These are phyloP conservation scores for Polypterus senegalus DNA, from an alignment of 2,113 vertebrate species.

Conservation along the genomic window DNA sequence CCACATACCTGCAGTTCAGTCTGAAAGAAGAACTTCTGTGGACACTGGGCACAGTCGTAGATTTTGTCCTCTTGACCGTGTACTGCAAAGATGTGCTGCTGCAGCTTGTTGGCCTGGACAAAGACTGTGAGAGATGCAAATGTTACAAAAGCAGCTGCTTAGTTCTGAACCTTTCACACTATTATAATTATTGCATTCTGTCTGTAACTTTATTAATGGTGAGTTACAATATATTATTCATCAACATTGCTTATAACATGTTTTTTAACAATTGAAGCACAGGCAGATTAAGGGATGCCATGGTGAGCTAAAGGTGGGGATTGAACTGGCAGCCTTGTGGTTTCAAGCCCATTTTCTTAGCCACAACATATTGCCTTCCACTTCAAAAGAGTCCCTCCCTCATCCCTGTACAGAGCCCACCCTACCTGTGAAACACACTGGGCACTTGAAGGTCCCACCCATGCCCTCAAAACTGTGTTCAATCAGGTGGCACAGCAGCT, in stretches of 20 bases:
- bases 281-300: no score
- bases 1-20: slow-evolving; percentile 90
- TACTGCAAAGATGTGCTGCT: slow-evolving; percentile 96
- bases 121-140: slow-evolving; percentile 59
- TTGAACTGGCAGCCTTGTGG: no score
- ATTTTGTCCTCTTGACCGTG: slow-evolving; percentile 97
- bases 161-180: not conserved
- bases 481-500: slow-evolving; percentile 98
- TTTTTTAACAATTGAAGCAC: no score
- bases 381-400: no score
- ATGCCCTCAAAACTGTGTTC: slow-evolving; percentile 99
- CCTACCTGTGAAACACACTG: slow-evolving; percentile 99
- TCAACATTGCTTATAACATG: no score
- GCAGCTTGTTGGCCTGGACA: slow-evolving; percentile 96
- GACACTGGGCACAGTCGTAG: slow-evolving; percentile 97
- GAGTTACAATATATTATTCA: not conserved
- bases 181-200: not conserved
- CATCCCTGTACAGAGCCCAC: slow-evolving; percentile 6
- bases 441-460: slow-evolving; percentile 99
- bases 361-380: no score
- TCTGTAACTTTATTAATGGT: not conserved
- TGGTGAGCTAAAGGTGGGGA: no score
- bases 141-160: no score
- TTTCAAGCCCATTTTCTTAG: no score
- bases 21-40: slow-evolving; percentile 99